A percentile compares a stretch with the other conserved stretches of the same genome.
Conservation (phyloP, 2,113 vertebrate genomes). For the Lipophrys pholis region DNA sequence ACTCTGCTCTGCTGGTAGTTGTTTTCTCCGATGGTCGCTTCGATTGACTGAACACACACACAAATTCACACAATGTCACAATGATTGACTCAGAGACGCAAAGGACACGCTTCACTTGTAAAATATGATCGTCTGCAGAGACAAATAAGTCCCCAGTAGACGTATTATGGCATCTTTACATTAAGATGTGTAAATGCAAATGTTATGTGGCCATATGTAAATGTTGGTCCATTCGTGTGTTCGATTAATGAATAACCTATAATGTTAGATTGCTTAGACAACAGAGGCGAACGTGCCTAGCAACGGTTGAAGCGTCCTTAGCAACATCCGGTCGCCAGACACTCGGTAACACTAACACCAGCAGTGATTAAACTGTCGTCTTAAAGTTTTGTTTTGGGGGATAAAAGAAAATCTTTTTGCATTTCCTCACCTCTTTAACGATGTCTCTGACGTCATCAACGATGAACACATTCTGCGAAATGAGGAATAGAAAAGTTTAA, state of each 20-base stretch:
- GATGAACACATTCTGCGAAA: conserved; percentile 86
- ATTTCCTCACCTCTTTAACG: conserved; percentile 89
- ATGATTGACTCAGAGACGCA: neutral
- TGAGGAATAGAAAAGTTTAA: conserved; percentile 21
- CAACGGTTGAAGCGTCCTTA: conserved; percentile 51
- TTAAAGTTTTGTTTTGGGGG: neutral
- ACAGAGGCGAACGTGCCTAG: conserved; percentile 19
- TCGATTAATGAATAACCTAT: neutral
- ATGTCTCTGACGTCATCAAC: conserved; percentile 94
- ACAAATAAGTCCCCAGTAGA: too few relatives aligned
- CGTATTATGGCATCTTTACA: too few relatives aligned
- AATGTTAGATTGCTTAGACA: too few relatives aligned
- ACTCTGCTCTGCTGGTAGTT: conserved; percentile 94
- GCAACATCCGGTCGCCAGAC: conserved; percentile 47
- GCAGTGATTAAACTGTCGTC: neutral
- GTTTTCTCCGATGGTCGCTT: conserved; percentile 90
- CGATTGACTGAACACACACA: conserved; percentile 84
- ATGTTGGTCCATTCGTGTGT: neutral
- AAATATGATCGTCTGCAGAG: too few relatives aligned
- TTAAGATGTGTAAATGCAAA: too few relatives aligned
- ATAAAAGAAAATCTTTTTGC: rapidly evolving
- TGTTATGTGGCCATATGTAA: too few relatives aligned
- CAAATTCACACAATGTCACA: neutral
- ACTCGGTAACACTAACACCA: neutral
- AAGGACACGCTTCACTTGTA: neutral